Percentiles rank a stretch among this genome's conserved stretches.
These are phyloP conservation scores for Poecilia latipinna DNA, from an alignment of 2,113 vertebrate species.

Conservation along the genomic window DNA sequence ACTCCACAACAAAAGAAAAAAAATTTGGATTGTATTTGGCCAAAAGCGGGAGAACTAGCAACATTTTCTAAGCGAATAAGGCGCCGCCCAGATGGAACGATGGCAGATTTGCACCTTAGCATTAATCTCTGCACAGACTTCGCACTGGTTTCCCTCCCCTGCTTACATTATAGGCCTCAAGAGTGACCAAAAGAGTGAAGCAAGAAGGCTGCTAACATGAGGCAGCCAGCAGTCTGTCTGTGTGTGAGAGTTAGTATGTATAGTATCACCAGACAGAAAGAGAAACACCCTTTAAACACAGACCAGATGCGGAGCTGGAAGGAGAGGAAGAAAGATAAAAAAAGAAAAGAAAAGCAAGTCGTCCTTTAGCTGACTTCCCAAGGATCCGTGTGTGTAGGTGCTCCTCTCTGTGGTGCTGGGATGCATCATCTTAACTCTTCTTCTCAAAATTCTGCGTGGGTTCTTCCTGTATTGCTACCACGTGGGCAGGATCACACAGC, in stretches of 20 bases:
- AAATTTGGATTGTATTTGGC: not conserved
- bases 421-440: conserved; percentile 19
- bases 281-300: conserved; percentile 63
- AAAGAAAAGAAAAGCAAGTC: conserved; percentile 38
- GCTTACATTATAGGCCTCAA: conserved; percentile 34
- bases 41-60: not conserved
- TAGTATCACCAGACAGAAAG: conserved; percentile 55
- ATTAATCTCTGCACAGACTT: not conserved
- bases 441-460: conserved; percentile 53
- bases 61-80: not conserved
- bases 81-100: conserved; percentile 28
- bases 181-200: conserved; percentile 7
- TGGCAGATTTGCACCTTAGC: conserved; percentile 22
- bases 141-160: conserved; percentile 1
- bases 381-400: conserved; percentile 4
- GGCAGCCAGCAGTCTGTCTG: conserved; percentile 30
- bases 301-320: conserved; percentile 67
- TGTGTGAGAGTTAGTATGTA: not conserved
- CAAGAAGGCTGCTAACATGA: conserved; percentile 21
- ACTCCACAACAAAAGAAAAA: not conserved
- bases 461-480: conserved; percentile 39
- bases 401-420: conserved; percentile 14
- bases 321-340: conserved; percentile 37
- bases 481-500: conserved; percentile 51
- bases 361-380: conserved; percentile 22